Conservation (phyloP, 2,113 vertebrate genomes). For the Pedetes capensis region DNA sequence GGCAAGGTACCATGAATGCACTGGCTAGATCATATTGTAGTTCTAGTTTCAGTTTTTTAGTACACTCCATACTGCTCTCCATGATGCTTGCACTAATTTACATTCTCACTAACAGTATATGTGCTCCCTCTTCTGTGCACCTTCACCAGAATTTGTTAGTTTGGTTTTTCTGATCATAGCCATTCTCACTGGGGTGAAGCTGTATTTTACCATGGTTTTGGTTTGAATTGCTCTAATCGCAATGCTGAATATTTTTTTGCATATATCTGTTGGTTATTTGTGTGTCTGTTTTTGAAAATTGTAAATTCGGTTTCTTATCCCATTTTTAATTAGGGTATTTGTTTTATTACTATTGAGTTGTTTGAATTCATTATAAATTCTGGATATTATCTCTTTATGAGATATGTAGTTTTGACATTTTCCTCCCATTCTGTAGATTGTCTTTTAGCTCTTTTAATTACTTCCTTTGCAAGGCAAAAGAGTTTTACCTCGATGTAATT, state of each 20-base stretch:
- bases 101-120: not conserved
- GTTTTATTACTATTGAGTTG: not conserved
- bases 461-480: not conserved
- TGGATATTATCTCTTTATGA: not conserved
- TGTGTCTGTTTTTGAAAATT: not conserved
- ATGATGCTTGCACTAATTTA: not conserved
- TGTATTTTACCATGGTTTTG: not conserved
- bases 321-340: not conserved
- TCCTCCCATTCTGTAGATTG: too few species aligned
- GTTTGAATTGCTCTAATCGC: not conserved
- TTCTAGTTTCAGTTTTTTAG: not conserved
- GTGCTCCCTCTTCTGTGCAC: not conserved
- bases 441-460: not conserved
- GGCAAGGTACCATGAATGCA: not conserved
- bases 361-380: not conserved
- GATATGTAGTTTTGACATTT: not conserved
- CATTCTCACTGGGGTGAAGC: not conserved
- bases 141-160: not conserved
- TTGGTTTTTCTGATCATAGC: not conserved
- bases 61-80: too few species aligned
- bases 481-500: not conserved
- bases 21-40: not conserved
- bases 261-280: not conserved
- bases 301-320: not conserved
- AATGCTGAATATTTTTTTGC: not conserved